Conservation (phyloP, 2,888 invertebrate species). For the Listrodromus nycthemerus region DNA sequence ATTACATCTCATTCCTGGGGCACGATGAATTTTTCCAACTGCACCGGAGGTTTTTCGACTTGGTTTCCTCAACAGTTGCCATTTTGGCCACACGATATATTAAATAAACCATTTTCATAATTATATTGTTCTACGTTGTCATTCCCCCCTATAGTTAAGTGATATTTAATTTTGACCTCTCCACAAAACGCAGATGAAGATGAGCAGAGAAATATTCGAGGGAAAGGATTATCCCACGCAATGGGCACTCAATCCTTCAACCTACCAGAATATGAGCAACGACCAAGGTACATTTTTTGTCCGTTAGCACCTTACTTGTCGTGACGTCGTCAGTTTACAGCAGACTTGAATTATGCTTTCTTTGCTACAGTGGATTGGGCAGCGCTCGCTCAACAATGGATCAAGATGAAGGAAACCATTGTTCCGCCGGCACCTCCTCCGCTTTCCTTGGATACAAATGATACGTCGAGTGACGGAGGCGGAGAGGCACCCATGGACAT, state of each 20-base stretch:
- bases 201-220: conserved; percentile 85
- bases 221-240: conserved; percentile 89
- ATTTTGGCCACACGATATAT: conserved; percentile 62
- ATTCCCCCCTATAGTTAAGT: not conserved
- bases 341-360: conserved; percentile 61
- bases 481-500: conserved; percentile 96
- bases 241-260: conserved; percentile 93
- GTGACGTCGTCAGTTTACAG: not conserved
- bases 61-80: conserved; percentile 49
- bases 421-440: conserved; percentile 88
- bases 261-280: conserved; percentile 92
- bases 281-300: conserved; percentile 87
- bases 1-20: not conserved
- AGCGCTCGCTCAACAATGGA: conserved; percentile 98
- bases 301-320: not conserved
- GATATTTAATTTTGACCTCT: not conserved
- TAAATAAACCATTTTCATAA: conserved; percentile 21
- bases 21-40: conserved; percentile 25
- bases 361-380: conserved; percentile 95
- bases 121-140: not conserved
- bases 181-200: conserved; percentile 76
- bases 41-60: conserved; percentile 35
- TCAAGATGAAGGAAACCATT: conserved; percentile 95
- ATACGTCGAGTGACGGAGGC: conserved; percentile 86
- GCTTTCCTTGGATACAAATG: conserved; percentile 83